Percentiles rank a stretch among this genome's conserved stretches.
Evolutionary conservation across 2,888 invertebrate species (phyloP).

Genomic region (Chloromyia formosa): DNA sequence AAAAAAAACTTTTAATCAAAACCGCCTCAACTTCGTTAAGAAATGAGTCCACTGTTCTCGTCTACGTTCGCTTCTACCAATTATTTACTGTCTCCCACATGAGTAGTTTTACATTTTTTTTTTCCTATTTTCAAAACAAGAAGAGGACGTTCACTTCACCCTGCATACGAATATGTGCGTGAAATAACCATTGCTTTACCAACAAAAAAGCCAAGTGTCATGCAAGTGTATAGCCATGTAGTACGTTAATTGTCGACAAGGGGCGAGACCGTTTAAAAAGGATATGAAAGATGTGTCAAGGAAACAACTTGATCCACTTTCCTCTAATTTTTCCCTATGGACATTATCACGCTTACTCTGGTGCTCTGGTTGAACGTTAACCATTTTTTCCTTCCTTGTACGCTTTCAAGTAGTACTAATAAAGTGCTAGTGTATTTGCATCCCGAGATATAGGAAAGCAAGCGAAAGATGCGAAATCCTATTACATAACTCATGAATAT

Average conservation of each 20-base stretch:
- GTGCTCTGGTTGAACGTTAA: background rate
- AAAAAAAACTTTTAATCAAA: constrained; percentile 34
- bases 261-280: background rate
- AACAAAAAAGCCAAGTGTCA: too few species aligned
- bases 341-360: constrained; percentile 22
- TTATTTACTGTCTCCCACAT: constrained; percentile 31
- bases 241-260: background rate
- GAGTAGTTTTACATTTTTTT: constrained; percentile 16
- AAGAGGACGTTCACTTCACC: too few species aligned
- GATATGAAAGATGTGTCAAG: background rate
- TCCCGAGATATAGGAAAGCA: background rate
- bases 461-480: background rate
- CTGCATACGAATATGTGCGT: background rate
- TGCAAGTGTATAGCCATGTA: background rate
- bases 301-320: constrained; percentile 31
- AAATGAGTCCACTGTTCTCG: background rate
- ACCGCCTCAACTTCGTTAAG: constrained; percentile 21
- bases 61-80: background rate
- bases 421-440: too few species aligned
- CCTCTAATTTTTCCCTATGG: constrained; percentile 27
- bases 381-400: background rate
- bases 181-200: background rate
- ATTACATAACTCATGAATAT: constrained; percentile 17
- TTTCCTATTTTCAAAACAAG: background rate
- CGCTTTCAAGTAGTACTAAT: too few species aligned